These are phyloP conservation scores for Linepithema humile DNA, from an alignment of 1,140 invertebrate genomes.

Conservation along the genomic window DNA sequence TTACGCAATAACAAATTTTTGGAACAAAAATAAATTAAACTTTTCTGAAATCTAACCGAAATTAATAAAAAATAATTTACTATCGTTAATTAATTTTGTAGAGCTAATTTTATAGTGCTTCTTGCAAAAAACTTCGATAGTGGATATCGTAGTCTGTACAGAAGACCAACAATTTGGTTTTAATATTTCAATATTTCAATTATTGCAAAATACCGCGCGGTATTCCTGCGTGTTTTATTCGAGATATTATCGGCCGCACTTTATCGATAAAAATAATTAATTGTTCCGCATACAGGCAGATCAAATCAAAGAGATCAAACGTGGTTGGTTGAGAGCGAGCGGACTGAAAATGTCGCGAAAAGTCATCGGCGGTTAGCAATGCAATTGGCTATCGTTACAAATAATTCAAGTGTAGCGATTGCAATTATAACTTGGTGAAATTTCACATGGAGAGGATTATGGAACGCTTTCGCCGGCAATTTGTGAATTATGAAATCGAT, in stretches of 20 bases:
- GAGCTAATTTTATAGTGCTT: background rate
- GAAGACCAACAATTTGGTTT: conserved; percentile 6
- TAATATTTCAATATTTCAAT: conserved; percentile 13
- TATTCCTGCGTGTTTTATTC: conserved; percentile 31
- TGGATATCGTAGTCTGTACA: background rate
- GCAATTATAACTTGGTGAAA: conserved; percentile 24
- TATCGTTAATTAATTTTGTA: background rate
- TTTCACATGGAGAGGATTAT: conserved; percentile 18
- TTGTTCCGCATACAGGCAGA: conserved; percentile 14
- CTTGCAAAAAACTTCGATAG: background rate
- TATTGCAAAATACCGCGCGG: background rate
- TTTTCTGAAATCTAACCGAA: background rate
- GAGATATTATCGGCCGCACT: conserved; percentile 25
- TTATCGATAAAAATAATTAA: conserved; percentile 55
- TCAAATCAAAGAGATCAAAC: conserved; percentile 46
- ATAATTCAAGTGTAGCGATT: conserved; percentile 43
- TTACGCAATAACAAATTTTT: background rate
- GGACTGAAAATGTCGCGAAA: conserved; percentile 20
- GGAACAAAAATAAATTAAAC: too few relatives aligned
- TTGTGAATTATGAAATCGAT: conserved; percentile 25
- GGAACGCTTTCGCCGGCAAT: conserved; percentile 1
- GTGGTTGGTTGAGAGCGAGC: background rate
- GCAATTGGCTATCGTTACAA: conserved; percentile 27
- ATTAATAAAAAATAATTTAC: background rate
- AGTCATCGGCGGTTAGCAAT: conserved; percentile 29